These are phyloP conservation scores for Octodon degus DNA, from an alignment of 2,113 vertebrate species.

Conservation along the genomic window DNA sequence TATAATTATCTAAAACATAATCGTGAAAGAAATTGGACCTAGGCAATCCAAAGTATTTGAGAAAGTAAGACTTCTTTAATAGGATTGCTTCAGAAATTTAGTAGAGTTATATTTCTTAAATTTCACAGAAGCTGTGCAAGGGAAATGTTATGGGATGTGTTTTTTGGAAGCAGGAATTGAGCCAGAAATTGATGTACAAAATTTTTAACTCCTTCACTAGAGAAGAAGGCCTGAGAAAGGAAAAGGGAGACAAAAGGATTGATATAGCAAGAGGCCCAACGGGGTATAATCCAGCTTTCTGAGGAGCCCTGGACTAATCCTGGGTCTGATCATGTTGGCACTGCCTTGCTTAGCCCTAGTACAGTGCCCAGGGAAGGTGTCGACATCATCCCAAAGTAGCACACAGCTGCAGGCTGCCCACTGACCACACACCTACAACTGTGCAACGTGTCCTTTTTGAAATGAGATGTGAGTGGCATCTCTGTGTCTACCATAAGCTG, in stretches of 20 bases:
- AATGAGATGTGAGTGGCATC: background rate
- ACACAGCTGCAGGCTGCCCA: fast-evolving
- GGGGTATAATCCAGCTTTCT: background rate
- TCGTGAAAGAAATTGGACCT: background rate
- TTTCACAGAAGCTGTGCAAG: too few species aligned
- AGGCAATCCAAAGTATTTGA: background rate
- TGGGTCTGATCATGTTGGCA: fast-evolving
- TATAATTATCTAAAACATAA: background rate
- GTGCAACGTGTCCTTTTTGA: background rate
- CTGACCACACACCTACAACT: fast-evolving
- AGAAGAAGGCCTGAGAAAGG: background rate
- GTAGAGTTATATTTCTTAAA: background rate
- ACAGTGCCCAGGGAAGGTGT: fast-evolving
- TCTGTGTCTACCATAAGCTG: background rate
- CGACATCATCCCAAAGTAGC: too few species aligned
- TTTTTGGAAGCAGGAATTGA: background rate
- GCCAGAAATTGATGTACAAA: background rate
- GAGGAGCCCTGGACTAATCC: background rate
- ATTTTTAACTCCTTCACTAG: background rate
- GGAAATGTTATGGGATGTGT: too few species aligned
- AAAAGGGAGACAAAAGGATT: background rate
- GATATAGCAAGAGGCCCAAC: background rate
- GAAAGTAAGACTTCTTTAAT: background rate
- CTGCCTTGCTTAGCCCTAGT: fast-evolving
- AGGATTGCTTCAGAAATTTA: background rate